These are phyloP conservation scores for Steatornis caripensis DNA, from an alignment of 2,113 vertebrate species.

Conservation along the genomic window DNA sequence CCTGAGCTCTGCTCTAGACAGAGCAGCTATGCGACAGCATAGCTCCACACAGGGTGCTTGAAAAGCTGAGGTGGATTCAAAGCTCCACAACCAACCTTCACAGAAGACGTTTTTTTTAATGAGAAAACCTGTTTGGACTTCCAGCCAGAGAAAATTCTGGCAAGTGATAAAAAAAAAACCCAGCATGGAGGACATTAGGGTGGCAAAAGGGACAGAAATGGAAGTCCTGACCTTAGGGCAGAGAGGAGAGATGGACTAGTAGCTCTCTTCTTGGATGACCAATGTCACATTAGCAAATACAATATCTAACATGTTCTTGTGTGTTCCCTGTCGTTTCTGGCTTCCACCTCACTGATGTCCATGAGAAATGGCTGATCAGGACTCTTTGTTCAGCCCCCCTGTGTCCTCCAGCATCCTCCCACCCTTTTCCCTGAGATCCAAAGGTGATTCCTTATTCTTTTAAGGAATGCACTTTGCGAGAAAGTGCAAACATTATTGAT, in stretches of 20 bases:
- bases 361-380: neutral
- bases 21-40: neutral
- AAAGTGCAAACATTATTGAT: neutral
- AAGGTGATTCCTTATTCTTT: neutral
- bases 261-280: neutral
- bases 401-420: neutral
- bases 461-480: neutral
- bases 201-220: neutral
- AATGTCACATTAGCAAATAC: accelerated
- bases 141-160: neutral
- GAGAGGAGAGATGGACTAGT: neutral
- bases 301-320: neutral
- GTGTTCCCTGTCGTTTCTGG: neutral
- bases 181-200: neutral
- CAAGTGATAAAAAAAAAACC: neutral
- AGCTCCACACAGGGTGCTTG: accelerated
- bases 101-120: neutral
- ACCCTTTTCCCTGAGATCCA: neutral
- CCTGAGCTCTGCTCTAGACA: neutral
- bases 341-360: neutral
- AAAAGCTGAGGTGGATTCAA: neutral
- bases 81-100: neutral
- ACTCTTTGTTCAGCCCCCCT: neutral
- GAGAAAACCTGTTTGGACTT: neutral
- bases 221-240: neutral